phyloP scores from a whole-genome alignment of 2,888 invertebrate genomes.

The Noctua janthe region DNA sequence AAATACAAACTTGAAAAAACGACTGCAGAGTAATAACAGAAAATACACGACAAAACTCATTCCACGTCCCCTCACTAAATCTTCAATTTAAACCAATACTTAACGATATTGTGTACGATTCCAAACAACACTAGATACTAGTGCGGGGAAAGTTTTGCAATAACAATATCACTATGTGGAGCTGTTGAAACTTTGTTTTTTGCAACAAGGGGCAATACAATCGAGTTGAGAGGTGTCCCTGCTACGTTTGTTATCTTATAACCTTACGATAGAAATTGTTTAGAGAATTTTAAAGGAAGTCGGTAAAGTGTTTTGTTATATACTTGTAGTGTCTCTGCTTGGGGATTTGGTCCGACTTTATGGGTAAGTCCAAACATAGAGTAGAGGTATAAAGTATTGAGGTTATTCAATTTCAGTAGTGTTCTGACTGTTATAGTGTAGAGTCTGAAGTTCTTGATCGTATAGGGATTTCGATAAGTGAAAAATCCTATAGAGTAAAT shows the following conservation, averaged over 20 bases:
- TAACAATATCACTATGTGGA: conserved; percentile 72
- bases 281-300: conserved; percentile 64
- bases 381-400: conserved; percentile 54
- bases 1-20: conserved; percentile 12
- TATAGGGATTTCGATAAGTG: background rate
- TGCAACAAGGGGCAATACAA: conserved; percentile 65
- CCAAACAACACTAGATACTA: conserved; percentile 51
- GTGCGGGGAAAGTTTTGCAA: conserved; percentile 72
- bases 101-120: conserved; percentile 59
- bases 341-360: conserved; percentile 47
- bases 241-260: conserved; percentile 56
- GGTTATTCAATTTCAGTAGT: conserved; percentile 49
- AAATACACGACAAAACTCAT: conserved; percentile 28
- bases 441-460: background rate
- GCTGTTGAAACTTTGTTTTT: conserved; percentile 66
- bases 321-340: conserved; percentile 44
- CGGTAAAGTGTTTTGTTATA: conserved; percentile 64
- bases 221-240: conserved; percentile 65
- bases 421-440: conserved; percentile 18
- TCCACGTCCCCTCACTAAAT: conserved; percentile 43
- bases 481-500: background rate
- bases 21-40: conserved; percentile 21
- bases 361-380: conserved; percentile 48
- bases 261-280: conserved; percentile 60
- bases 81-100: conserved; percentile 64